Evolutionary conservation across 2,797 vertebrate species (phyloP).

Genomic region (Eulemur coronatus): DNA sequence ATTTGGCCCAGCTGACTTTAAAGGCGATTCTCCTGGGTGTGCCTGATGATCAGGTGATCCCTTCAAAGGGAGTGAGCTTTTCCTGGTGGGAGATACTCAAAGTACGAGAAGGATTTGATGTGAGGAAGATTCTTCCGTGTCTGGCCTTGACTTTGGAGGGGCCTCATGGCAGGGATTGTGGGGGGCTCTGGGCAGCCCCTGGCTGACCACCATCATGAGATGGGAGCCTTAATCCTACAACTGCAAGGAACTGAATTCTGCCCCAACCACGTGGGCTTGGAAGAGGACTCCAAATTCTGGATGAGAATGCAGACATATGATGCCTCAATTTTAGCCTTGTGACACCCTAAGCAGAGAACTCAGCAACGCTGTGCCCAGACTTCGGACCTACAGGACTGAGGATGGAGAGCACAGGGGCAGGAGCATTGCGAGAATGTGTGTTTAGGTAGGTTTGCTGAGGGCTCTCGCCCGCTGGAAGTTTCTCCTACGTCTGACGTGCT

Average conservation of each 20-base stretch:
- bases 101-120: neutral
- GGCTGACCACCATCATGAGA: neutral
- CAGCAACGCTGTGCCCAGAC: neutral
- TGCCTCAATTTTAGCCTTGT: neutral
- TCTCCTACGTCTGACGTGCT: neutral
- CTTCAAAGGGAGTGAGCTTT: neutral
- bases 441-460: neutral
- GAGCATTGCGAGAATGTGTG: neutral
- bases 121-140: neutral
- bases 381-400: neutral
- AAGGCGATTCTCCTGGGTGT: neutral
- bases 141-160: neutral
- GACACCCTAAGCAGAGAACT: neutral
- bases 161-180: neutral
- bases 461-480: accelerated
- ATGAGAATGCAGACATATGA: neutral
- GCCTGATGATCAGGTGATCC: neutral
- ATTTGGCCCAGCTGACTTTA: neutral
- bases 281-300: neutral
- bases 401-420: neutral
- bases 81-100: neutral
- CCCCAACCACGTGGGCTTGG: neutral
- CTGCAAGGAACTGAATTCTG: neutral
- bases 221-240: neutral
- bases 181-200: neutral